Evolutionary conservation across 1,140 invertebrate species (phyloP).

Genomic region (Scylla paramamosain): DNA sequence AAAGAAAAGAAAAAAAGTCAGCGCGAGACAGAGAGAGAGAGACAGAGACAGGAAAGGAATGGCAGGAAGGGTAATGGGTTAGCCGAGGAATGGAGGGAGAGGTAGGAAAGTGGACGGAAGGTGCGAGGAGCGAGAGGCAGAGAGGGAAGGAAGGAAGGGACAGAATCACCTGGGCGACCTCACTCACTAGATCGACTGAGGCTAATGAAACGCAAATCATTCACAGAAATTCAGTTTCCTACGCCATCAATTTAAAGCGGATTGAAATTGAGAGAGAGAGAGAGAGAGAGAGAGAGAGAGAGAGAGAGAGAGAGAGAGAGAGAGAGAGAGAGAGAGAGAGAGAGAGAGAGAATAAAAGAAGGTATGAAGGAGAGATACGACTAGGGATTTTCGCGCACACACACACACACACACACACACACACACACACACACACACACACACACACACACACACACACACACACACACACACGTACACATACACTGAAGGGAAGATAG

Average conservation of each 20-base stretch:
- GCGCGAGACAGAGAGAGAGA: neutral
- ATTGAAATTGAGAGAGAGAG: neutral
- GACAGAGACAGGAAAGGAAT: neutral
- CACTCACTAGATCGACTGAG: neutral
- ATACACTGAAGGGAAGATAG: no score
- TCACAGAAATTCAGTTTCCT: constrained; percentile 22
- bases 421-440: no score
- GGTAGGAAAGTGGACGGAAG: neutral
- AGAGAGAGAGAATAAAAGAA: no score
- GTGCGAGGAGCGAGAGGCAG: neutral
- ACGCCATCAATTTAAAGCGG: neutral
- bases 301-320: no score
- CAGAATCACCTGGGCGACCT: neutral
- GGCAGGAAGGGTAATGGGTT: neutral
- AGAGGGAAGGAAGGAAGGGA: neutral
- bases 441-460: no score
- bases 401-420: no score
- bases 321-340: no score
- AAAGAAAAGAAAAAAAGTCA: neutral
- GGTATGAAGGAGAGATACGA: no score
- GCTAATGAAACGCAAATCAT: constrained; percentile 24
- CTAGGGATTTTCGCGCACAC: no score
- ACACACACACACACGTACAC: no score
- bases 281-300: constrained; percentile 3
- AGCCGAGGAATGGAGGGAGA: neutral